Conservation (phyloP, 2,888 invertebrate genomes). For the Ophion ventricosus region DNA sequence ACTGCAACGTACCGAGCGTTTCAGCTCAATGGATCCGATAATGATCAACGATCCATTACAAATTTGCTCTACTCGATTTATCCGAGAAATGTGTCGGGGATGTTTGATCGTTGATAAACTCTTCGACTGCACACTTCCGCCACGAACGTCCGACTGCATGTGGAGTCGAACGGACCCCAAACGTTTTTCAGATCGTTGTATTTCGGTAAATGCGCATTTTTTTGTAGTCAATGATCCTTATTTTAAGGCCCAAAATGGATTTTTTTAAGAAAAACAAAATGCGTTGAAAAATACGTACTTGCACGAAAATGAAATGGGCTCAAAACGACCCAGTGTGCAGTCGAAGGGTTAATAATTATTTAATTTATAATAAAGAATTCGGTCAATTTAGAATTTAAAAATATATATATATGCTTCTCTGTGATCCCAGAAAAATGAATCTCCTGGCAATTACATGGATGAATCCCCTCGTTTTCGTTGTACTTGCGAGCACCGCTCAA, state of each 20-base stretch:
- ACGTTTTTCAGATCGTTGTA: too few species aligned
- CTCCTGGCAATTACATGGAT: slow-evolving; percentile 27
- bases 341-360: not conserved
- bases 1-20: slow-evolving; percentile 40
- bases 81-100: not conserved
- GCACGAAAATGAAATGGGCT: too few species aligned
- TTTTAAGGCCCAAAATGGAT: too few species aligned
- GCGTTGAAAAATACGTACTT: too few species aligned
- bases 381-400: not conserved
- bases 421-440: slow-evolving; percentile 55
- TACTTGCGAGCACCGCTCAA: slow-evolving; percentile 22
- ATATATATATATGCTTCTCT: not conserved
- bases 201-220: too few species aligned
- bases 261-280: too few species aligned
- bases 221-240: too few species aligned
- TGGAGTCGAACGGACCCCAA: too few species aligned
- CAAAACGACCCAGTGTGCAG: too few species aligned
- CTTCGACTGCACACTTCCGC: not conserved
- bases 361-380: not conserved
- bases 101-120: not conserved
- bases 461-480: slow-evolving; percentile 34
- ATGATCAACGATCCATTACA: slow-evolving; percentile 35
- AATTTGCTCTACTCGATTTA: slow-evolving; percentile 21
- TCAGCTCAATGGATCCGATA: slow-evolving; percentile 42
- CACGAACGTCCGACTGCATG: too few species aligned